phyloP scores from a whole-genome alignment of 1,140 invertebrate species.

The Cataglyphis hispanica region DNA sequence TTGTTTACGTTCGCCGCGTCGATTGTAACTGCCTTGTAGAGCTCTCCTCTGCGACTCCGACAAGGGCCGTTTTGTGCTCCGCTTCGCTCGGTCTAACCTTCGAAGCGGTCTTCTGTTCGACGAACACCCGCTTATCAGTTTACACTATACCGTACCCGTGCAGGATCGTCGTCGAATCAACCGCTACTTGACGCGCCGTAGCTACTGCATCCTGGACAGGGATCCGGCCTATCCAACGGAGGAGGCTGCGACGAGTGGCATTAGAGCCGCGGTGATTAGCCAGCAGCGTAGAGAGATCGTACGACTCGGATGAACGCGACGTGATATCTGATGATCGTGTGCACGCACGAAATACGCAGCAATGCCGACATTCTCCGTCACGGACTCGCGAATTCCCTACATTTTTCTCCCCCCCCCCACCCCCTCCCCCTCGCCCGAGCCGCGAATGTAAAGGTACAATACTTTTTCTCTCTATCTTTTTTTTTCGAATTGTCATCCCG shows the following conservation, averaged over 20 bases:
- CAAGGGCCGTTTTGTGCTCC: no score
- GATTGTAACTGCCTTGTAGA: background rate
- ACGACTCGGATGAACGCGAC: slow-evolving; percentile 12
- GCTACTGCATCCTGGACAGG: no score
- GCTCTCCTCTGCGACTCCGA: background rate
- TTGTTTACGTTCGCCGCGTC: background rate
- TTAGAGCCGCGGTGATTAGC: background rate
- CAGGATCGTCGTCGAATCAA: no score
- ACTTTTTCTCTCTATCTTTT: background rate
- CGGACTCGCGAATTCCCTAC: slow-evolving; percentile 1
- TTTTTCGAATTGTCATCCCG: background rate
- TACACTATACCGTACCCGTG: no score
- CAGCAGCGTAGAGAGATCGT: background rate
- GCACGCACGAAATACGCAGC: slow-evolving; percentile 3
- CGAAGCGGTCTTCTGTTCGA: no score
- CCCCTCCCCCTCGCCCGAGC: no score
- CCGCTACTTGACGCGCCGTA: no score
- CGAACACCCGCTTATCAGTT: no score
- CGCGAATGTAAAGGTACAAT: background rate
- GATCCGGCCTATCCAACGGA: background rate
- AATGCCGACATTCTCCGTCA: background rate
- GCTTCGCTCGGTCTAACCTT: no score
- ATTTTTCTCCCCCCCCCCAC: background rate
- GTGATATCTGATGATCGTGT: slow-evolving; percentile 5
- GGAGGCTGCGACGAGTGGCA: background rate